Base-by-base conservation (phyloP, 2,888 invertebrate genomes). In the Acleris laterana region DNA sequence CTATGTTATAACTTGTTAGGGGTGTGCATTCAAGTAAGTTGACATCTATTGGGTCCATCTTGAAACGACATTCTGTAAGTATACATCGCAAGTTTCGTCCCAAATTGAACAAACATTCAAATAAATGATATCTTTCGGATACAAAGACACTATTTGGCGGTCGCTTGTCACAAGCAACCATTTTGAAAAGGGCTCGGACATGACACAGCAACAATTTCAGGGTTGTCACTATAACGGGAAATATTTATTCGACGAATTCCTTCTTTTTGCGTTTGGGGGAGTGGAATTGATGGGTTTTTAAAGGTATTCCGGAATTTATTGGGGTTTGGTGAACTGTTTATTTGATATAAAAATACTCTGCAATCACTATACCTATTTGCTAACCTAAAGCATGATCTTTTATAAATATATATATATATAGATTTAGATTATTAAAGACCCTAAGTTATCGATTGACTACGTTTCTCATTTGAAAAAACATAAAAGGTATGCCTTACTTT, bases 141-240 rank as follows among this genome's bases (percentile, higher is more conserved):
- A 79, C 78, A 83, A 84, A 82, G 78, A 82, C 81, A 80, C 81
- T 80, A 77, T 76, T 81, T 72, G 83, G 82, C 89, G 90, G 89
- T 88, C 89, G 82, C 76, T 81, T 76, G 83, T 82, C 81, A 80
- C 63, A 76, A 38, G 38, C 13, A 13, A 82, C 83, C 88, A 87
- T 89, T 90, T 87, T 90, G 90, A 90, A 86, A 87, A 89, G 90
- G 90, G 89, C 87, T 85, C 80, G 89, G 90, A 89, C 90, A 85
- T 83, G 85, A 84, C 85, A 82, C 74, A 74, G 77, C 73, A 74
- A 76, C 80, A 75, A 80, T 78, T 77, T 73, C 78, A 87, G 90
- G 90, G 90, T 74, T 90, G 79, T 77, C 86, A 81, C 77, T 52
- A 53, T 50, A 48, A 65, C 62, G 78, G 73, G 79, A 79, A 85